Conservation (phyloP, 2,888 invertebrate species). For the Chloroclysta siterata region DNA sequence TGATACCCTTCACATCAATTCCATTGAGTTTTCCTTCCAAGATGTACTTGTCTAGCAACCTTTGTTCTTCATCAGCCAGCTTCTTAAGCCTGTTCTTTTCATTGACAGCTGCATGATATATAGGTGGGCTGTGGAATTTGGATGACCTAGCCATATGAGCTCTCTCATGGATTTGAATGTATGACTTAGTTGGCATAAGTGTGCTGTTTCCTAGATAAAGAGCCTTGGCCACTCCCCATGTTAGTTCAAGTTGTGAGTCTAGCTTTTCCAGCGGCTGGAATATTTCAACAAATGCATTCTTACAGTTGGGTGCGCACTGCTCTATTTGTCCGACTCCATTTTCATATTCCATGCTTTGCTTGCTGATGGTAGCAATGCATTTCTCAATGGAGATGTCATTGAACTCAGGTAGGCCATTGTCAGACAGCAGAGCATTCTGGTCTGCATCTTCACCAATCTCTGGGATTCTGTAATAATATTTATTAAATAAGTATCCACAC, state of each 20-base stretch:
- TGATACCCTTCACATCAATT: slow-evolving; percentile 85
- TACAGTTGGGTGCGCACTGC: slow-evolving; percentile 66
- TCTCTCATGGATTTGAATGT: slow-evolving; percentile 91
- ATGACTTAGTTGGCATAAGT: slow-evolving; percentile 91
- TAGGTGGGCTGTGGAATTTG: slow-evolving; percentile 89
- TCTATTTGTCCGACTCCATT: slow-evolving; percentile 89
- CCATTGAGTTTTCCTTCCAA: slow-evolving; percentile 94
- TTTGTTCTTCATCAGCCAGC: slow-evolving; percentile 86
- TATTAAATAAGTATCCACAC: background rate
- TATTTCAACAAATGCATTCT: slow-evolving; percentile 88
- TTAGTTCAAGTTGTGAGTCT: slow-evolving; percentile 90
- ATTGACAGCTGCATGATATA: slow-evolving; percentile 88
- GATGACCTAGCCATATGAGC: slow-evolving; percentile 89
- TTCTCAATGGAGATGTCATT: slow-evolving; percentile 92
- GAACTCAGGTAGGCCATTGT: slow-evolving; percentile 92
- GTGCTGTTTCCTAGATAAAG: slow-evolving; percentile 92
- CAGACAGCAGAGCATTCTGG: slow-evolving; percentile 89
- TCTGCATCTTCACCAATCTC: slow-evolving; percentile 94
- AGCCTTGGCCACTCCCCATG: slow-evolving; percentile 95
- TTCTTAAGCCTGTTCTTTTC: slow-evolving; percentile 75
- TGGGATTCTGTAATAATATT: slow-evolving; percentile 86
- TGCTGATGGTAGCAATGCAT: slow-evolving; percentile 93
- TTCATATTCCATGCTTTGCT: slow-evolving; percentile 92
- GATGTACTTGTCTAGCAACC: slow-evolving; percentile 90
- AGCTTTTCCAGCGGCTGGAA: slow-evolving; percentile 90